Evolutionary conservation across 2,797 vertebrate species (phyloP).

Genomic region (Hemibagrus guttatus): DNA sequence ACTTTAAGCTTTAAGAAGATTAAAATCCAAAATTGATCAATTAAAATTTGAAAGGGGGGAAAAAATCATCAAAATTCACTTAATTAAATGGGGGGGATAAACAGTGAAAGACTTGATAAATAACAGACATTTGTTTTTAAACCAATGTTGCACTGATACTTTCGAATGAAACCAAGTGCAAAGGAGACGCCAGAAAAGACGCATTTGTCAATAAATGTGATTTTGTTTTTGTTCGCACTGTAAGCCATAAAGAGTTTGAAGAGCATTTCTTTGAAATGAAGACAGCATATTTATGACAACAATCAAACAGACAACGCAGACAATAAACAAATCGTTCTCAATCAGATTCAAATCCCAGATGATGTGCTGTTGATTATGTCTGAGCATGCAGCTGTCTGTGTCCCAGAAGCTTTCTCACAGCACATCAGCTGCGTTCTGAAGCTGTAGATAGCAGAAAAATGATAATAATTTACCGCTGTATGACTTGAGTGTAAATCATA

Average conservation of each 20-base stretch:
- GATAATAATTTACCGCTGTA: neutral
- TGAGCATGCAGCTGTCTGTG: neutral
- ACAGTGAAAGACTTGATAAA: neutral
- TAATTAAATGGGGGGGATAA: neutral
- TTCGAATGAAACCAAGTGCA: neutral
- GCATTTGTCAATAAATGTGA: neutral
- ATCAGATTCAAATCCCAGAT: conserved; percentile 3
- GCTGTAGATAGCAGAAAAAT: neutral
- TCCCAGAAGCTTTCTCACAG: neutral
- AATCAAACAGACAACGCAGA: conserved; percentile 4
- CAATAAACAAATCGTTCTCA: conserved; percentile 17
- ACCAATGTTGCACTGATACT: neutral
- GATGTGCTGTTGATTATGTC: conserved; percentile 25
- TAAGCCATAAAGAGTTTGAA: neutral
- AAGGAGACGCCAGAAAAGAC: neutral
- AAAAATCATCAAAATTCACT: neutral
- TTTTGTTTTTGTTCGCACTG: neutral
- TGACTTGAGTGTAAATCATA: conserved; percentile 12
- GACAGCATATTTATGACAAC: conserved; percentile 1
- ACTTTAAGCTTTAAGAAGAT: neutral
- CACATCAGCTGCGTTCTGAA: conserved; percentile 11
- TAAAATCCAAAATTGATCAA: neutral
- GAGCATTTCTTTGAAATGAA: neutral
- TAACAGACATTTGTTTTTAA: neutral
- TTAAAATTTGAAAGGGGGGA: neutral